These are phyloP conservation scores for Solenodon paradoxus DNA, from an alignment of 2,113 vertebrate genomes.

Conservation along the genomic window DNA sequence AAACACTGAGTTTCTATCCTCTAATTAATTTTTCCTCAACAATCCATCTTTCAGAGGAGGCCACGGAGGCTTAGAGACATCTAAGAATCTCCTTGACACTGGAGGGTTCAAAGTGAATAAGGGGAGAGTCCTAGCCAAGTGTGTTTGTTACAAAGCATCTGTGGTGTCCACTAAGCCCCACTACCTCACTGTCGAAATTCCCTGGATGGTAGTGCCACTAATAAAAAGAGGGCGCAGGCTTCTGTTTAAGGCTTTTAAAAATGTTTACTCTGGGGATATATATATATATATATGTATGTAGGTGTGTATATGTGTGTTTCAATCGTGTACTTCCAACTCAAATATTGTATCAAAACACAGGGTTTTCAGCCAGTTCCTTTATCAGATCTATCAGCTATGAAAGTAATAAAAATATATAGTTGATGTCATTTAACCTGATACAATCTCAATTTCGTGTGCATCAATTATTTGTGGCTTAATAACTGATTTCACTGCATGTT, in stretches of 20 bases:
- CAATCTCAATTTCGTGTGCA: not conserved
- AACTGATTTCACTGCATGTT: conserved; percentile 3
- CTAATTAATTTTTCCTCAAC: not conserved
- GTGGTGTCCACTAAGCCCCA: not conserved
- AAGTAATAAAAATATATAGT: not conserved
- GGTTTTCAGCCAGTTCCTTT: not conserved
- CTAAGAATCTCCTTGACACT: not conserved
- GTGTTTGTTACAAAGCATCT: not conserved
- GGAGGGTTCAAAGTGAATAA: not conserved
- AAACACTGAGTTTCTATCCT: not conserved
- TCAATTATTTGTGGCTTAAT: conserved; percentile 34
- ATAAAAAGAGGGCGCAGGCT: not conserved
- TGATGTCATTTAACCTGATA: not conserved
- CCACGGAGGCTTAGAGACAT: not conserved
- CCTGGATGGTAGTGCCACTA: not conserved
- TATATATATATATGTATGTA: no score
- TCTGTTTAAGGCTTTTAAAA: not conserved
- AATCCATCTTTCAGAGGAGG: not conserved
- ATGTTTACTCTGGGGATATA: not conserved
- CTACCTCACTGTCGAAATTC: not conserved
- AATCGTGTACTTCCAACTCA: not conserved
- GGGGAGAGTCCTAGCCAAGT: not conserved
- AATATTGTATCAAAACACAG: not conserved
- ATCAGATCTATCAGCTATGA: not conserved
- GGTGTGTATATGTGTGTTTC: not conserved